A percentile compares a stretch with the other conserved stretches of the same genome.
Conservation (phyloP, 2,797 vertebrate genomes). For the Clarias fuscus region DNA sequence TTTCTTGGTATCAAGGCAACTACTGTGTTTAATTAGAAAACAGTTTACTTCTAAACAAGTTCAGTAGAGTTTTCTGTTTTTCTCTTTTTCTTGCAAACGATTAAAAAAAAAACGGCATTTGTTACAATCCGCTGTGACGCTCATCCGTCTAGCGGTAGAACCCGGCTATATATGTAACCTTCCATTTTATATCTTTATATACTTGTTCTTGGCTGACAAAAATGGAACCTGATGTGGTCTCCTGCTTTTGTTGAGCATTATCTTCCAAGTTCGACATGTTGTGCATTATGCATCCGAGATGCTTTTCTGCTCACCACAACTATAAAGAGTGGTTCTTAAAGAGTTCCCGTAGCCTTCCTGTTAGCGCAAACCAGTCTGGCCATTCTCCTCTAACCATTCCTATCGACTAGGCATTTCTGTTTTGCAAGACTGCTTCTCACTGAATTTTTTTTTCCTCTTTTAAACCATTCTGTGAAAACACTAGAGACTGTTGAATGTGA, state of each 20-base stretch:
- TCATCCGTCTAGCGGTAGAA: not conserved
- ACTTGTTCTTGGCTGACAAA: not conserved
- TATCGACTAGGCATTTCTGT: not conserved
- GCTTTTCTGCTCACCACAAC: not conserved
- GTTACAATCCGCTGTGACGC: not conserved
- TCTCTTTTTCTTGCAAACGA: not conserved
- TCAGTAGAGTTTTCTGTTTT: not conserved
- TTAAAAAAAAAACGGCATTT: not conserved
- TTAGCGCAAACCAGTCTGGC: not conserved
- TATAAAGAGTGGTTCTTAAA: not conserved
- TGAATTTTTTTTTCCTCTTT: not conserved
- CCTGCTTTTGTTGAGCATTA: not conserved
- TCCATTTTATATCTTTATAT: not conserved
- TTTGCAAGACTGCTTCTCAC: not conserved
- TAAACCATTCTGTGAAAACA: not conserved
- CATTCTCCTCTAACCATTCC: not conserved
- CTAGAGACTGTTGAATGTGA: not conserved
- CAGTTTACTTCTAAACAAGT: not conserved
- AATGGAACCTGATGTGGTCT: not conserved
- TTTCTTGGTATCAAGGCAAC: not conserved
- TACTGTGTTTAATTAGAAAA: not conserved
- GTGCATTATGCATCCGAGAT: not conserved
- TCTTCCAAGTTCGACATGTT: not conserved
- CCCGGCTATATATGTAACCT: not conserved
- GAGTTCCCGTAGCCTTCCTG: not conserved